Evolutionary conservation across 2,113 vertebrate genomes (phyloP).

Genomic region (Antigone vipio): DNA sequence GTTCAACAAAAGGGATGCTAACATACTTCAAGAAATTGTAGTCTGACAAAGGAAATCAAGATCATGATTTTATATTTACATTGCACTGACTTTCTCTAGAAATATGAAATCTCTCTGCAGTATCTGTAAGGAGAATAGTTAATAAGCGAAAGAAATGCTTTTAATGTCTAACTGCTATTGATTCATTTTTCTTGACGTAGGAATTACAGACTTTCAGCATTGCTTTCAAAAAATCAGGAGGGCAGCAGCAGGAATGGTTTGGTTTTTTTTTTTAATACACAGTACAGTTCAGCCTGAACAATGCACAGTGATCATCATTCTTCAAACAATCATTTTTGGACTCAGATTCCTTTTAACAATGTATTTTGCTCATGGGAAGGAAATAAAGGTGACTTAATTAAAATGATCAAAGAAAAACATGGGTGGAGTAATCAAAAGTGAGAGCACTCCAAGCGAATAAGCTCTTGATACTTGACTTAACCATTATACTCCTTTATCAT

Average conservation of each 20-base stretch:
- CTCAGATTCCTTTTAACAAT: not conserved
- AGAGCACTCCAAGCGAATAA: not conserved
- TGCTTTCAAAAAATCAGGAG: not conserved
- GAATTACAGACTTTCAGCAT: not conserved
- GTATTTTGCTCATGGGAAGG: not conserved
- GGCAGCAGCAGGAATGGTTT: not conserved
- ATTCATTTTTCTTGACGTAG: not conserved
- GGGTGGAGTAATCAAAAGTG: not conserved
- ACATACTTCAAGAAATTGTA: not conserved
- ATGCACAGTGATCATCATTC: not conserved
- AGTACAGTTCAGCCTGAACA: not conserved
- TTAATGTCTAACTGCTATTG: not conserved
- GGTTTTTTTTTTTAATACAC: fast-evolving
- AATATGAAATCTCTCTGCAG: not conserved
- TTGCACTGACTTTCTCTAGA: not conserved
- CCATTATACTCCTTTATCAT: not conserved
- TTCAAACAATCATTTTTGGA: not conserved
- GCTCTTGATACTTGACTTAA: not conserved
- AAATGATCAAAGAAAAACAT: not conserved
- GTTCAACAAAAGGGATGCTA: not conserved
- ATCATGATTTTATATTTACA: not conserved
- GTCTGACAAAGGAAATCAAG: not conserved
- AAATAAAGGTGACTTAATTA: not conserved
- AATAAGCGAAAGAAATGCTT: not conserved
- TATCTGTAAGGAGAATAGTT: not conserved